phyloP scores from a whole-genome alignment of 2,797 vertebrate species.

The Eulemur mongoz region DNA sequence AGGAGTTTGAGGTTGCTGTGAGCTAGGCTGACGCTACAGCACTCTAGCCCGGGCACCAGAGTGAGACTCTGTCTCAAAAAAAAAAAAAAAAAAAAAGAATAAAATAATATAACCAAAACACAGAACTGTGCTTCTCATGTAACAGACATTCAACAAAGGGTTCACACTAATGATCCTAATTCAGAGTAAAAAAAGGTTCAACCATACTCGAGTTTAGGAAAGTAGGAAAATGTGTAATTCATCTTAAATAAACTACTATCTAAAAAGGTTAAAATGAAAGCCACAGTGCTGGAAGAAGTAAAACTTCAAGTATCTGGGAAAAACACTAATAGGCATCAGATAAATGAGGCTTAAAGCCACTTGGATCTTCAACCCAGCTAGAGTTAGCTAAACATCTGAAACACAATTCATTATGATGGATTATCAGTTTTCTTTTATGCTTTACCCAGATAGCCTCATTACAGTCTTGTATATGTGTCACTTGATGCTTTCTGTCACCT shows the following conservation, averaged over 20 bases:
- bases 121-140: neutral
- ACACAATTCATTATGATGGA: neutral
- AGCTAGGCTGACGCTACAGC: no score
- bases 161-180: neutral
- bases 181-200: slow-evolving; percentile 27
- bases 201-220: neutral
- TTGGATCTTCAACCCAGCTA: neutral
- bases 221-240: neutral
- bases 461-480: neutral
- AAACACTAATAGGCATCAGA: neutral
- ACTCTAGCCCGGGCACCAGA: no score
- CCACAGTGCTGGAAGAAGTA: neutral
- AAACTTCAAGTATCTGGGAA: slow-evolving; percentile 33
- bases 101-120: neutral
- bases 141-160: neutral
- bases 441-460: neutral
- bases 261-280: slow-evolving; percentile 10
- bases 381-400: neutral
- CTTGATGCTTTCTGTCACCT: neutral
- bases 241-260: neutral
- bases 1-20: no score
- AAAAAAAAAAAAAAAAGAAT: neutral
- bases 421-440: neutral
- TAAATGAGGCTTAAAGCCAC: slow-evolving; percentile 32
- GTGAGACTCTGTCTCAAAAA: no score